Evolutionary conservation across 2,797 vertebrate species (phyloP).

Genomic region (Catostomus latipinnis): DNA sequence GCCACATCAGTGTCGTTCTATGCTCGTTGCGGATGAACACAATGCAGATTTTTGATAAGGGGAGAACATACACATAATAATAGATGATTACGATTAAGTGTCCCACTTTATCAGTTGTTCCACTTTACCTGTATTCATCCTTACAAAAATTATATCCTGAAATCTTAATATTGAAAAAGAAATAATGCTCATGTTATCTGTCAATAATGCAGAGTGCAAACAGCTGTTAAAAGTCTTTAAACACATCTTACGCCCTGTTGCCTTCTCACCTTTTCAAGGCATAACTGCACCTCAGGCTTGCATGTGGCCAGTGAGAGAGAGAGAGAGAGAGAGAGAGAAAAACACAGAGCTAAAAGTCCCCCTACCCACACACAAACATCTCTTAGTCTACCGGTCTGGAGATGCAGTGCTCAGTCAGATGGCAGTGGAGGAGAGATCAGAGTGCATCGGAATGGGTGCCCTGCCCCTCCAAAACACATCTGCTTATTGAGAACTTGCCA

Average conservation of each 20-base stretch:
- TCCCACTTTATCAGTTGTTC: no score
- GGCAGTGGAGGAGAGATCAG: slow-evolving; percentile 61
- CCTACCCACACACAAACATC: slow-evolving; percentile 63
- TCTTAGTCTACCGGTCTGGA: slow-evolving; percentile 40
- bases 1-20: no score
- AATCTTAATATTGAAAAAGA: no score
- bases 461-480: slow-evolving; percentile 35
- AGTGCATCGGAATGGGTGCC: slow-evolving; percentile 45
- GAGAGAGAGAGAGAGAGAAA: slow-evolving; percentile 35
- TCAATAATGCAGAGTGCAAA: no score
- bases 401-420: slow-evolving; percentile 60
- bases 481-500: slow-evolving; percentile 31
- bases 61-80: no score
- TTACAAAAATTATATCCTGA: no score
- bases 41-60: no score
- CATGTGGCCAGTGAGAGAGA: slow-evolving; percentile 63
- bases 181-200: no score
- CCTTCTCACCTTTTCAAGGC: slow-evolving; percentile 76
- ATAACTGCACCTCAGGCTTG: slow-evolving; percentile 72
- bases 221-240: slow-evolving; percentile 45
- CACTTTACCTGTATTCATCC: no score
- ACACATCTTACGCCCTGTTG: slow-evolving; percentile 63
- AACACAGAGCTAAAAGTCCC: slow-evolving; percentile 57
- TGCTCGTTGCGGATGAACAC: no score
- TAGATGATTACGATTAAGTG: no score